Conservation (phyloP, 2,113 vertebrate species). For the Elgaria multicarinata region DNA sequence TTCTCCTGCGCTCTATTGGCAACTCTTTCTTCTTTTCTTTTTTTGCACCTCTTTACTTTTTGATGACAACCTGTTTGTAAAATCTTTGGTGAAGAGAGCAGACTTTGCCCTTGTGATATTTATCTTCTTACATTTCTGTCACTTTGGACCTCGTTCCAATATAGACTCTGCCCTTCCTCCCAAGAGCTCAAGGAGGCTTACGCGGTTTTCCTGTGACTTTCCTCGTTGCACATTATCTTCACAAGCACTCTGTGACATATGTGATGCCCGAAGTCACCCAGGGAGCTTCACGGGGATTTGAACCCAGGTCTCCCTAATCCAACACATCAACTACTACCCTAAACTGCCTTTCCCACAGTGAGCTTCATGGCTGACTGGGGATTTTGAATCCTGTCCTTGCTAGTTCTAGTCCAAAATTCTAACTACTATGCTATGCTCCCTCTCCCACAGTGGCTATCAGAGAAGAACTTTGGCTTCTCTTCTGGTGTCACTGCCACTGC, state of each 20-base stretch:
- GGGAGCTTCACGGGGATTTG: background rate
- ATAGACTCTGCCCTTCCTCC: background rate
- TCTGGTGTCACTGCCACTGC: background rate
- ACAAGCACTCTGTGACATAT: background rate
- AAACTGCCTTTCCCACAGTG: no score
- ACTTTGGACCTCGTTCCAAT: no score
- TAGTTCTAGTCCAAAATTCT: background rate
- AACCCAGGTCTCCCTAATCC: background rate
- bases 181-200: no score
- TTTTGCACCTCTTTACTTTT: background rate
- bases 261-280: background rate
- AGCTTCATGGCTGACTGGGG: background rate
- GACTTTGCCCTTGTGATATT: background rate
- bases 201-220: background rate
- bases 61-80: background rate
- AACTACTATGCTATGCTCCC: no score
- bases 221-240: background rate
- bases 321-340: background rate
- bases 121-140: background rate
- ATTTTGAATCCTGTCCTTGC: background rate
- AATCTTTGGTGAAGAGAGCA: background rate
- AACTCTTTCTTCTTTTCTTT: background rate
- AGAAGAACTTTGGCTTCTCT: background rate
- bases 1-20: background rate
- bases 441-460: background rate